Evolutionary conservation across 2,888 invertebrate genomes (phyloP).

Genomic region (Volucella bombylans): DNA sequence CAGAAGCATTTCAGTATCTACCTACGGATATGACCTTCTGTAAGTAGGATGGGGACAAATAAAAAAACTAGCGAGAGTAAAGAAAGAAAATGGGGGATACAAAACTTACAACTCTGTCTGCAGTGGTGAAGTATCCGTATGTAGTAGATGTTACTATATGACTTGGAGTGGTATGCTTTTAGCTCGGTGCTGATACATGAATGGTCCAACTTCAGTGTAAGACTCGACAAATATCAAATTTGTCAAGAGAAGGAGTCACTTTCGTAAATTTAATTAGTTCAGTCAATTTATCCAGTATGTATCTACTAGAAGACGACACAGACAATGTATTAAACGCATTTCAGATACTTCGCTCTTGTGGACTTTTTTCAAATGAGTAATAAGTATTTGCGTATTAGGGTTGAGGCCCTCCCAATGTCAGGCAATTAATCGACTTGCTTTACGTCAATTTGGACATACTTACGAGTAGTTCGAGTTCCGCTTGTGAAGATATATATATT

Average conservation of each 20-base stretch:
- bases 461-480: too few relatives aligned
- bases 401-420: too few relatives aligned
- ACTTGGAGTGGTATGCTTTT: slow-evolving; percentile 13
- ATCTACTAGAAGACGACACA: background rate
- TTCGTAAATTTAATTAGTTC: slow-evolving; percentile 38
- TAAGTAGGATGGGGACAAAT: background rate
- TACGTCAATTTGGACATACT: too few relatives aligned
- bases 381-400: too few relatives aligned
- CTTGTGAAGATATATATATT: too few relatives aligned
- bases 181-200: background rate
- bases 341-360: background rate
- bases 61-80: background rate
- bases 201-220: background rate
- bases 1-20: slow-evolving; percentile 15
- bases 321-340: background rate
- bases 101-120: slow-evolving; percentile 5
- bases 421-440: too few relatives aligned
- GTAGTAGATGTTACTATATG: slow-evolving; percentile 27
- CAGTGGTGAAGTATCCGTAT: too few relatives aligned
- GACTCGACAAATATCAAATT: too few relatives aligned
- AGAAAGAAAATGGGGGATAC: slow-evolving; percentile 3
- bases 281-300: slow-evolving; percentile 28
- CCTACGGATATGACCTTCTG: background rate
- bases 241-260: background rate
- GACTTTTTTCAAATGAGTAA: background rate